These are phyloP conservation scores for Idaea straminata DNA, from an alignment of 2,888 invertebrate genomes.

Conservation along the genomic window DNA sequence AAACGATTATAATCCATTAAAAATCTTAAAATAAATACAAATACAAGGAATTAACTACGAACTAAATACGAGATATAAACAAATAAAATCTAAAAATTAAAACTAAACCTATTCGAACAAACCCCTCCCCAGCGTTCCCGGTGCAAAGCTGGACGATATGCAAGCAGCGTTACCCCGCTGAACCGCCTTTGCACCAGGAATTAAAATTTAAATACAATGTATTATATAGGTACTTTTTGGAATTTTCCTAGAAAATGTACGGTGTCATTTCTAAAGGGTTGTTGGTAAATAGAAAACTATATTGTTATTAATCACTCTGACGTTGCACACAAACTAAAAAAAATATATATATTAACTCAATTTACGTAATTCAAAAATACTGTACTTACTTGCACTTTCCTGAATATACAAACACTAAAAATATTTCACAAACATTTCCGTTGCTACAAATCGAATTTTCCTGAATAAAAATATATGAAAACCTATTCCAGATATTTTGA, in stretches of 20 bases:
- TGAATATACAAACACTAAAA: neutral
- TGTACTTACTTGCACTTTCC: neutral
- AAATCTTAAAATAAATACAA: too few relatives aligned
- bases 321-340: too few relatives aligned
- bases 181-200: too few relatives aligned
- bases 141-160: too few relatives aligned
- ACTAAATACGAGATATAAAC: too few relatives aligned
- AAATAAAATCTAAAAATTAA: too few relatives aligned
- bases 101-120: too few relatives aligned
- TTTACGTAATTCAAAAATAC: neutral
- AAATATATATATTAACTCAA: neutral
- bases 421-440: neutral
- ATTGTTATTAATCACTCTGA: neutral
- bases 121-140: too few relatives aligned
- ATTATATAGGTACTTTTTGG: neutral
- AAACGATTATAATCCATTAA: too few relatives aligned
- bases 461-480: slow-evolving; percentile 9
- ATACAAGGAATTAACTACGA: too few relatives aligned
- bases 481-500: slow-evolving; percentile 22
- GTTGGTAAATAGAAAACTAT: neutral
- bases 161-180: too few relatives aligned
- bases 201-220: too few relatives aligned
- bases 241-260: neutral
- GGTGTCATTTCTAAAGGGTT: neutral
- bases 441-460: neutral